Percentiles rank a stretch among this genome's conserved stretches.
Conservation (phyloP, 2,888 invertebrate species). For the Eupithecia subumbrata region DNA sequence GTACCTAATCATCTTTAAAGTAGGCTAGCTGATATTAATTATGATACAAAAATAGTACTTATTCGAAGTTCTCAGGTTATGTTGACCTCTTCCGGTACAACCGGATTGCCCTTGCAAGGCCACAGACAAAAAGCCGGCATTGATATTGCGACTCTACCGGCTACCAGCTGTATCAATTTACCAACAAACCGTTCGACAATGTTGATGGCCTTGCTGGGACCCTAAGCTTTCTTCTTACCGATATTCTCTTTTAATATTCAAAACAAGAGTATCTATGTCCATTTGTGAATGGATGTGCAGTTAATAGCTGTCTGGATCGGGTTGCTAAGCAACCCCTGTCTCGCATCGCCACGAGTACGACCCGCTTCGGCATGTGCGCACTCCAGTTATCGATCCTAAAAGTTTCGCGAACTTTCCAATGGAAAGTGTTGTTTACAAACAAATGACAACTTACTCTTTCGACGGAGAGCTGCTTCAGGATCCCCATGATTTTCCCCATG, state of each 20-base stretch:
- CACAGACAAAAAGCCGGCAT: conserved; percentile 47
- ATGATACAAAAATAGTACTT: background rate
- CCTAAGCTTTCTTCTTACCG: background rate
- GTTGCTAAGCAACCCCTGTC: conserved; percentile 67
- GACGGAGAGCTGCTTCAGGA: conserved; percentile 79
- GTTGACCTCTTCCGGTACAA: conserved; percentile 22
- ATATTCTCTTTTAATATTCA: background rate
- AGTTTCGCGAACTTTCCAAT: conserved; percentile 51
- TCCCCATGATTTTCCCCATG: conserved; percentile 81
- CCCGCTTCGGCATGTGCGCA: conserved; percentile 38
- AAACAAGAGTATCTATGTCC: background rate
- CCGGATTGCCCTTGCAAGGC: conserved; percentile 60
- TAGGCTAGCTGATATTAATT: background rate
- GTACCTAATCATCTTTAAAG: background rate
- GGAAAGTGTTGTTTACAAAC: conserved; percentile 3
- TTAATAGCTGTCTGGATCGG: conserved; percentile 11
- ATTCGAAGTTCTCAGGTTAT: conserved; percentile 1
- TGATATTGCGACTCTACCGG: conserved; percentile 30
- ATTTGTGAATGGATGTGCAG: conserved; percentile 14
- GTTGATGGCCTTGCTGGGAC: conserved; percentile 1
- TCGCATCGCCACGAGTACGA: conserved; percentile 48
- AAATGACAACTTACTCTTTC: conserved; percentile 74
- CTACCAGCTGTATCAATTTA: conserved; percentile 6
- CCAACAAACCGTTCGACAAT: background rate
- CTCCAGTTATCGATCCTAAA: conserved; percentile 62